Percentiles rank a stretch among this genome's conserved stretches.
Evolutionary conservation across 1,140 invertebrate genomes (phyloP).

Genomic region (Drosophila sturtevanti): DNA sequence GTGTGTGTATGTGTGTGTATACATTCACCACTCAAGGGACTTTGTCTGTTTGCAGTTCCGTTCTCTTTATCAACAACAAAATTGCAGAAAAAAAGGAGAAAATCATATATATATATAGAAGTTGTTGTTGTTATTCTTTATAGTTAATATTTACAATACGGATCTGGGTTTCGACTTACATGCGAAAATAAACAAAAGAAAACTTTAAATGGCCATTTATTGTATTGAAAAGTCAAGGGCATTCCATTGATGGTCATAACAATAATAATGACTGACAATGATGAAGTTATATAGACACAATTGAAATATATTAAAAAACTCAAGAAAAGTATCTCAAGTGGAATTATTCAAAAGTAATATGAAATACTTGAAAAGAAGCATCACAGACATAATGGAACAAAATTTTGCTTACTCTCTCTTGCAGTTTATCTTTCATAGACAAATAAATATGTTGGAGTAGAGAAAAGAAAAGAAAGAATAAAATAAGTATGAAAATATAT

Average conservation of each 20-base stretch:
- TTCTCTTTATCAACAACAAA: constrained; percentile 38
- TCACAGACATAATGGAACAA: not conserved
- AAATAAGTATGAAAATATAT: too few relatives aligned
- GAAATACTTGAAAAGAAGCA: not conserved
- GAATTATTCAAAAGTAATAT: not conserved
- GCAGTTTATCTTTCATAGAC: too few relatives aligned
- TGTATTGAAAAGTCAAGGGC: constrained; percentile 28
- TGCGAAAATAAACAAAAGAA: constrained; percentile 28
- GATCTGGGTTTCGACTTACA: constrained; percentile 23
- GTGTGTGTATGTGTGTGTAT: constrained; percentile 26
- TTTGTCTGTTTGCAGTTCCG: constrained; percentile 18
- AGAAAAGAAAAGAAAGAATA: too few relatives aligned
- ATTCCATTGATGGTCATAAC: not conserved
- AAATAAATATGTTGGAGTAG: too few relatives aligned
- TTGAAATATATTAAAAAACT: constrained; percentile 2
- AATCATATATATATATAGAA: constrained; percentile 11
- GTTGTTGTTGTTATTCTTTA: constrained; percentile 46
- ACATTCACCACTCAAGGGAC: constrained; percentile 10
- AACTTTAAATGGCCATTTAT: constrained; percentile 35
- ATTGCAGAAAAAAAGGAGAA: constrained; percentile 17
- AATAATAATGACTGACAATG: not conserved
- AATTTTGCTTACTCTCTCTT: too few relatives aligned
- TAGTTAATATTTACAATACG: constrained; percentile 42
- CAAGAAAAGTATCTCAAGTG: not conserved
- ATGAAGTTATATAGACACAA: not conserved